These are phyloP conservation scores for Athalia cordata DNA, from an alignment of 2,888 invertebrate species.

Conservation along the genomic window DNA sequence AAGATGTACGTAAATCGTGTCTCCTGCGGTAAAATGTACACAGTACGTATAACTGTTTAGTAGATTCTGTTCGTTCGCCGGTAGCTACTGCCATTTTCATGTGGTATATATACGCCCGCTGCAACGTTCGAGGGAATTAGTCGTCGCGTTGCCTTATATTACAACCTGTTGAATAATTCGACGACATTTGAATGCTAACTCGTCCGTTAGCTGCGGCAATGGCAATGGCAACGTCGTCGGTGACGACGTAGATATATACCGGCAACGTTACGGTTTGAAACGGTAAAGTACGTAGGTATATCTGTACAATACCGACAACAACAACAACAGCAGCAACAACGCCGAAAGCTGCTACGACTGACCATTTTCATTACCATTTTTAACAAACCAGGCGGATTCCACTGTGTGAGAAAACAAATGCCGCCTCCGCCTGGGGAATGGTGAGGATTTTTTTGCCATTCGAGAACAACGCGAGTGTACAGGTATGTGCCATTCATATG, in stretches of 20 bases:
- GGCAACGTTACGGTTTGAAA: slow-evolving; percentile 23
- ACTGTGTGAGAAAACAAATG: slow-evolving; percentile 24
- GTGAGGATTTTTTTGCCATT: slow-evolving; percentile 14
- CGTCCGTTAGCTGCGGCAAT: slow-evolving; percentile 32
- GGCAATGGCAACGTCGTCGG: no score
- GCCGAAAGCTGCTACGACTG: background rate
- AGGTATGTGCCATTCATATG: slow-evolving; percentile 12
- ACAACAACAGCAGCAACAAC: background rate
- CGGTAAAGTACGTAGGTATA: background rate
- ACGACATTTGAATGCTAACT: slow-evolving; percentile 41
- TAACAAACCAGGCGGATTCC: slow-evolving; percentile 32
- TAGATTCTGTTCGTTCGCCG: background rate
- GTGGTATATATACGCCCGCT: no score
- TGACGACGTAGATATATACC: background rate
- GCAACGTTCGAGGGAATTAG: slow-evolving; percentile 35
- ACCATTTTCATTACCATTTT: slow-evolving; percentile 44
- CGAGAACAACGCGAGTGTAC: background rate
- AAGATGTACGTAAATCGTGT: no score
- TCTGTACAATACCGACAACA: background rate
- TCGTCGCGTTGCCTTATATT: slow-evolving; percentile 22
- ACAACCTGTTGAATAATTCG: slow-evolving; percentile 46
- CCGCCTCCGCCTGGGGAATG: background rate
- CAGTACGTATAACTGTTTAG: slow-evolving; percentile 12
- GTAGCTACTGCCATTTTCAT: no score
- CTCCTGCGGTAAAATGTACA: no score